Percentiles rank a stretch among this genome's conserved stretches.
These are phyloP conservation scores for Maniola jurtina DNA, from an alignment of 1,140 invertebrate species.

Conservation along the genomic window DNA sequence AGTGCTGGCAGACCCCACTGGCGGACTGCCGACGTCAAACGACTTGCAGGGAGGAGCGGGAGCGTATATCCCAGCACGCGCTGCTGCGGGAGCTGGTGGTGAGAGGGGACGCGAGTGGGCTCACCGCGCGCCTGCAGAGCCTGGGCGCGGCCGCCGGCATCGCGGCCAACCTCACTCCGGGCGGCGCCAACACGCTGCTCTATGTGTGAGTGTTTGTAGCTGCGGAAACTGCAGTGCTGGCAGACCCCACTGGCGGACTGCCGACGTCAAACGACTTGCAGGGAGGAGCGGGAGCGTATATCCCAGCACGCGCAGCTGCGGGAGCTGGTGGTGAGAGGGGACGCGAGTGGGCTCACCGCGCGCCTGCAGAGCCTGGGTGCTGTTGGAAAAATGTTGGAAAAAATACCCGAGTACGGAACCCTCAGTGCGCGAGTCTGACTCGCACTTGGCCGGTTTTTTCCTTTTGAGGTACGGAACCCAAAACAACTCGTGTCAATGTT, in stretches of 20 bases:
- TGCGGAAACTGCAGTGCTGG: too few species aligned
- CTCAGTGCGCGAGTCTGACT: too few species aligned
- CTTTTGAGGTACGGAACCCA: too few species aligned
- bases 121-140: slow-evolving; percentile 83
- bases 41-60: too few species aligned
- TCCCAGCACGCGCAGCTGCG: slow-evolving; percentile 86
- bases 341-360: slow-evolving; percentile 81
- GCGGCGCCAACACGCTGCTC: slow-evolving; percentile 90
- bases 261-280: too few species aligned
- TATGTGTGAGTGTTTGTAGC: slow-evolving; percentile 84
- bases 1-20: too few species aligned
- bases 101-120: slow-evolving; percentile 82
- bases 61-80: slow-evolving; percentile 84
- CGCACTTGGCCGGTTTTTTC: too few species aligned
- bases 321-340: slow-evolving; percentile 86
- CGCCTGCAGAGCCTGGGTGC: slow-evolving; percentile 83
- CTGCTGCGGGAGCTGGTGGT: slow-evolving; percentile 87
- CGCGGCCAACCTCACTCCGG: slow-evolving; percentile 91
- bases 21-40: too few species aligned
- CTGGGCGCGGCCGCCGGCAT: slow-evolving; percentile 83
- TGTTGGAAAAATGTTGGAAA: too few species aligned
- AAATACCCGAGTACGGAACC: too few species aligned
- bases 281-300: slow-evolving; percentile 84
- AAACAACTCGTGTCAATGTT: background rate
- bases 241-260: too few species aligned